A percentile compares a stretch with the other conserved stretches of the same genome.
Conservation (phyloP, 2,797 vertebrate species). For the Urophycis tenuis region DNA sequence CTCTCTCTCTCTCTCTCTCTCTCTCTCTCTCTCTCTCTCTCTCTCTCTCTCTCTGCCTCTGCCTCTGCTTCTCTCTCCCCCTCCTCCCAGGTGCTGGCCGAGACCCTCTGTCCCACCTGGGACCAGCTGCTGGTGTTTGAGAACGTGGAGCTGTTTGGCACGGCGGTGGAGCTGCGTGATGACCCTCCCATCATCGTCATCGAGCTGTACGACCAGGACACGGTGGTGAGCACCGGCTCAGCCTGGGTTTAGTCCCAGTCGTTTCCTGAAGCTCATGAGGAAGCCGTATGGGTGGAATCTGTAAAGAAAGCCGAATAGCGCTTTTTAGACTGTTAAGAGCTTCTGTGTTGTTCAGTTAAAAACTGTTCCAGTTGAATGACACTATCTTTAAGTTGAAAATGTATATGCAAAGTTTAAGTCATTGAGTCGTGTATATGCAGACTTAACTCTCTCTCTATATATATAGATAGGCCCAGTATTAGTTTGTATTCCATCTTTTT, state of each 20-base stretch:
- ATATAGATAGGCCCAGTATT: background rate
- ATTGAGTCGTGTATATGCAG: background rate
- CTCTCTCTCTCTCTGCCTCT: background rate
- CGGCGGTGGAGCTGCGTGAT: conserved; percentile 83
- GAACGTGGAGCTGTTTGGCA: conserved; percentile 89
- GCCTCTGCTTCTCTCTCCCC: background rate
- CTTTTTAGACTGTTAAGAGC: background rate
- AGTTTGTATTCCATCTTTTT: background rate
- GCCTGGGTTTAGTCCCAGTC: too few relatives aligned
- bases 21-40: background rate
- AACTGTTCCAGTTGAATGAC: background rate
- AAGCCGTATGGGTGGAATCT: background rate
- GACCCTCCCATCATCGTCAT: conserved; percentile 96
- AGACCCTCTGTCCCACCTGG: conserved; percentile 96
- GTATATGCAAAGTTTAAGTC: background rate
- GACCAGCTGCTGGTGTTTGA: conserved; percentile 94
- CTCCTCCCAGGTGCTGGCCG: conserved; percentile 79
- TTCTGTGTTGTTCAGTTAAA: background rate
- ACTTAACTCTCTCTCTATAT: background rate
- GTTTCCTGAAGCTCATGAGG: too few relatives aligned
- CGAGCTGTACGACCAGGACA: conserved; percentile 95
- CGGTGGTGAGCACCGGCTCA: conserved; percentile 72
- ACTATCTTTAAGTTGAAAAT: background rate
- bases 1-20: background rate
- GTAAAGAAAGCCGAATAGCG: background rate